A percentile compares a stretch with the other conserved stretches of the same genome.
phyloP scores from a whole-genome alignment of 2,888 invertebrate species.

The Diplolepis rosae region DNA sequence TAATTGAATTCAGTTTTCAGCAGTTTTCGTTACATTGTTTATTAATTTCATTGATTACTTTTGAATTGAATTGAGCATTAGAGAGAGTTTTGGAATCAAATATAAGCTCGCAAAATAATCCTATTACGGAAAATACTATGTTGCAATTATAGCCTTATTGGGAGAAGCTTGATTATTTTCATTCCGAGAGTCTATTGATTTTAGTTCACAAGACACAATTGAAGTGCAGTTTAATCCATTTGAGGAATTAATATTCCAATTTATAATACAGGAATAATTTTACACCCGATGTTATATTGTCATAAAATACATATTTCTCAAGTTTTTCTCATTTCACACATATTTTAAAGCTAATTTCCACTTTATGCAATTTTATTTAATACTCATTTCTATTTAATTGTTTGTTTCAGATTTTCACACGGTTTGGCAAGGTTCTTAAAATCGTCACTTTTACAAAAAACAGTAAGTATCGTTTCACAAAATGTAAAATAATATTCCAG shows the following conservation, averaged over 20 bases:
- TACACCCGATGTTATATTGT: neutral
- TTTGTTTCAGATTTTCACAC: slow-evolving; percentile 92
- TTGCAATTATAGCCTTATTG: neutral
- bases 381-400: slow-evolving; percentile 32
- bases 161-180: neutral
- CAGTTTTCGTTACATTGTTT: too few relatives aligned
- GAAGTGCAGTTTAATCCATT: slow-evolving; percentile 1
- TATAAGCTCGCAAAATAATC: neutral
- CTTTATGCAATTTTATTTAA: too few relatives aligned
- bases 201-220: neutral
- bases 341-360: slow-evolving; percentile 6
- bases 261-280: neutral
- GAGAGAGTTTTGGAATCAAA: neutral
- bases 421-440: slow-evolving; percentile 98
- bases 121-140: neutral
- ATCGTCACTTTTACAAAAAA: slow-evolving; percentile 99
- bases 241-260: neutral
- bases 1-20: too few relatives aligned
- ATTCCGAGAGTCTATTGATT: neutral
- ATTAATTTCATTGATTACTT: neutral
- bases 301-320: neutral
- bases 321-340: too few relatives aligned
- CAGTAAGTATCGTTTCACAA: slow-evolving; percentile 92
- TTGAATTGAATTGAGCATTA: neutral
- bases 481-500: neutral